phyloP scores from a whole-genome alignment of 1,140 invertebrate species.

The Drosophila pseudoobscura region DNA sequence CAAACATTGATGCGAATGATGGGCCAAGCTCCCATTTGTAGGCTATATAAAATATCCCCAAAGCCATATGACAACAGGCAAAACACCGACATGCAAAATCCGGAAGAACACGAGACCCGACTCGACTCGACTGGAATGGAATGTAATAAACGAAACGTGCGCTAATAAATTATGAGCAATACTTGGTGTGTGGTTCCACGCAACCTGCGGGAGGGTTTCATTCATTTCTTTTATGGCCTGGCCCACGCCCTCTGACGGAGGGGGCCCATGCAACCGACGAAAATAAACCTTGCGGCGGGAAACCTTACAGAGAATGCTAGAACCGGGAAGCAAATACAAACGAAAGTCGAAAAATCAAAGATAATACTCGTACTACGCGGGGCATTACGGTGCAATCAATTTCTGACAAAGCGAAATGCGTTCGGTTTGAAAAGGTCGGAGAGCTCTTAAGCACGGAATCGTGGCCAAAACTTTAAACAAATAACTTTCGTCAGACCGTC shows the following conservation, averaged over 20 bases:
- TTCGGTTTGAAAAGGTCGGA: constrained; percentile 12
- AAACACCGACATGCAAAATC: constrained; percentile 49
- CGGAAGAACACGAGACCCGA: constrained; percentile 41
- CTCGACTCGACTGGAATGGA: constrained; percentile 1
- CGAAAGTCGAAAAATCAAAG: constrained; percentile 36
- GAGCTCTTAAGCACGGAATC: constrained; percentile 5
- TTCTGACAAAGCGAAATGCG: constrained; percentile 51
- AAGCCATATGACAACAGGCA: constrained; percentile 32
- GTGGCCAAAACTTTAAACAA: constrained; percentile 53
- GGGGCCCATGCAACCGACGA: constrained; percentile 23
- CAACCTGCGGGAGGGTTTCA: constrained; percentile 35
- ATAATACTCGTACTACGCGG: constrained; percentile 39
- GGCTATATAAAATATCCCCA: constrained; percentile 57
- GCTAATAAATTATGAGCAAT: constrained; percentile 52
- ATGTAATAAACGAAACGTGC: constrained; percentile 42
- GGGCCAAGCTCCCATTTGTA: constrained; percentile 56
- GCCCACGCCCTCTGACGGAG: constrained; percentile 34
- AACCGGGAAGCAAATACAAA: constrained; percentile 24
- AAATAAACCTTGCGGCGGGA: constrained; percentile 30
- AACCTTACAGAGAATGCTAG: constrained; percentile 31
- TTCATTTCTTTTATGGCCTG: constrained; percentile 35
- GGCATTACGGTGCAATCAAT: constrained; percentile 68
- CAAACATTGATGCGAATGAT: constrained; percentile 1
- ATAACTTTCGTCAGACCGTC: constrained; percentile 25
- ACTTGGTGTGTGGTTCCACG: constrained; percentile 39